Evolutionary conservation across 2,888 invertebrate species (phyloP), one percentile per base, ranked within the genome.

Genomic region (Oithona nana): DNA sequence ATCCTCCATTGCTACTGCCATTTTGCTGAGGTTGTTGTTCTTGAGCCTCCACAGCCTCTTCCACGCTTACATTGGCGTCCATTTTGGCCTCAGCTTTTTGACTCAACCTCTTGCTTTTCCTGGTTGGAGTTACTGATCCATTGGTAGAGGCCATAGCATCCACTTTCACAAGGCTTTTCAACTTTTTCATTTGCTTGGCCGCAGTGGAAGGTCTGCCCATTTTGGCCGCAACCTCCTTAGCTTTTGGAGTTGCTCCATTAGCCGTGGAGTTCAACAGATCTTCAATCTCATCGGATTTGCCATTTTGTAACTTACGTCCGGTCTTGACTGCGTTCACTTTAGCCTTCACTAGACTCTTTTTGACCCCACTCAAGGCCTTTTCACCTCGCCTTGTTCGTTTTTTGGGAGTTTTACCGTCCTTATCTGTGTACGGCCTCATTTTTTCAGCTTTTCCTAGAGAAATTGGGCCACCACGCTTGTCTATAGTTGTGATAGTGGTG

Each of bases 271-370:
- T 26, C 24, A 54, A 16, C 24, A 54, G 54, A 16, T 26, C 54
- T 16, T 54, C 54, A 26, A 54, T 26, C 26, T 54, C 54, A 4
- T 54, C 54, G 3, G 16, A 16, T 4, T 20, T 54, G 3, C 26
- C 26, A 26, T 20, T 16, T 20, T 20, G 6, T 16, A 54, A 16
- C 54, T 26, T 20, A 20, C 26, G 20, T 26, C 26, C 26, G 54
- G 54, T 54, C 54, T 54, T 54, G 24, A 54, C 54, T 3, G 54
- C 54, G 26, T 3, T 24, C 20, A 54, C 54, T 54, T 54, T 54
- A 26, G 54, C 54, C 26, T 54, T 54, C 13, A 54, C 54, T 13
- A 54, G 24, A 11, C 39, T 22, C 26, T 63, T 63, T 30, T 48
- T 59, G 29, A 1, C 56, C 26, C 26, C 52, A 16, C 16, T 39